These are phyloP conservation scores for Microcebus ravelobensis DNA, from an alignment of 2,113 vertebrate genomes.

Conservation along the genomic window DNA sequence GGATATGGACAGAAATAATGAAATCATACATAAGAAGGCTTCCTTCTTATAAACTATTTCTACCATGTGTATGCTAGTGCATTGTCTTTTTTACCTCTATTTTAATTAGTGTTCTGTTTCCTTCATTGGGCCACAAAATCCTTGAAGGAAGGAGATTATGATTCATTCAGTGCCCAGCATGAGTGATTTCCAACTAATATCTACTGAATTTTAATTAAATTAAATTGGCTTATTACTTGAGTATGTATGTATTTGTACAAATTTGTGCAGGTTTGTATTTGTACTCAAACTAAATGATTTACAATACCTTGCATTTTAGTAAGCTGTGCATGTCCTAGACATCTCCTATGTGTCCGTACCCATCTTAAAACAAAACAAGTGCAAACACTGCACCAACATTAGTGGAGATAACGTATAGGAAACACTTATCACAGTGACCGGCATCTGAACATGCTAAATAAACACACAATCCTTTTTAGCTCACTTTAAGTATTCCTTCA, in stretches of 20 bases:
- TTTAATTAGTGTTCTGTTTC: neutral
- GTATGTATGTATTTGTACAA: neutral
- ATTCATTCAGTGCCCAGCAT: neutral
- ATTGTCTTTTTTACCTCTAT: neutral
- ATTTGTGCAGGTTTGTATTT: neutral
- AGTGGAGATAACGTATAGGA: rapidly evolving
- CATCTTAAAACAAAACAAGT: neutral
- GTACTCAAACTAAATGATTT: neutral
- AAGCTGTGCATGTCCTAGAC: neutral
- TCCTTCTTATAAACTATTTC: neutral
- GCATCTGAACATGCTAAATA: neutral
- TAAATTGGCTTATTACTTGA: neutral
- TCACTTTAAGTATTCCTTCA: neutral
- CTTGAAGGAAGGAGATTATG: neutral
- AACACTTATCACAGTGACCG: neutral
- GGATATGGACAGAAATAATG: too few species aligned
- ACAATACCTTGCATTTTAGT: neutral
- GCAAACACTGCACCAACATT: neutral
- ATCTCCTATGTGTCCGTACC: neutral
- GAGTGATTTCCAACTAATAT: neutral
- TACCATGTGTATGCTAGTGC: neutral
- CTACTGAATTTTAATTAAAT: neutral
- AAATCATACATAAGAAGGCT: neutral
- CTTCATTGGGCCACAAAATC: neutral
- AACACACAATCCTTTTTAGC: neutral